Evolutionary conservation across 2,113 vertebrate genomes (phyloP).

Genomic region (Lathamus discolor): DNA sequence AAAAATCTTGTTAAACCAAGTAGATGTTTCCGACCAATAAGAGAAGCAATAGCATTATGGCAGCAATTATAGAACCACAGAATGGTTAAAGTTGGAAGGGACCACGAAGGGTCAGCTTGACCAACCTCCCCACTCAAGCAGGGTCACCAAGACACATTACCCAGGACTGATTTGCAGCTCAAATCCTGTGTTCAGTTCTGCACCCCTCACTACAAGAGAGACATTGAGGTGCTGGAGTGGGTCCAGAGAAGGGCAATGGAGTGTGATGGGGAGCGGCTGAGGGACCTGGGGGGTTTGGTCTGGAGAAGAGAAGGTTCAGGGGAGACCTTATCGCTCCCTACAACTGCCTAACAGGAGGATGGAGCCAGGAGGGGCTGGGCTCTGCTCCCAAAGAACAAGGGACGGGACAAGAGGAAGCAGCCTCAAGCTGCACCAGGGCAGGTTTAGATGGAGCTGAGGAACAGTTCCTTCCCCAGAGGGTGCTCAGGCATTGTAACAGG

Average conservation of each 20-base stretch:
- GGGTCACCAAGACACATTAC: neutral
- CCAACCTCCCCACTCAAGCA: neutral
- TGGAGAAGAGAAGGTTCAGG: neutral
- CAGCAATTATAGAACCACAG: neutral
- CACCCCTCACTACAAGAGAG: neutral
- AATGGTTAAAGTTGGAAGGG: neutral
- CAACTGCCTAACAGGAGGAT: neutral
- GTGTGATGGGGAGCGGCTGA: neutral
- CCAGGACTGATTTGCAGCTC: neutral
- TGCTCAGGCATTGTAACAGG: neutral
- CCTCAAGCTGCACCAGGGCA: neutral
- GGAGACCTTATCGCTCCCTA: neutral
- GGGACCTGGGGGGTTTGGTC: neutral
- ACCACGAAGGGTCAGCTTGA: neutral
- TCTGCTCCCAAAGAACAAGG: neutral
- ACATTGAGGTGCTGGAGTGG: neutral
- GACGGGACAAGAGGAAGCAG: neutral
- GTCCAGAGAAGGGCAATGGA: neutral
- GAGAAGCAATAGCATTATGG: neutral
- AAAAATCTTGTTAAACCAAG: neutral
- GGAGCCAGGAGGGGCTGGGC: fast-evolving
- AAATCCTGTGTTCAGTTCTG: neutral
- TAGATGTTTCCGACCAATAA: neutral
- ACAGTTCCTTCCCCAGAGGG: too few relatives aligned
- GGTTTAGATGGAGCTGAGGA: neutral